Base-by-base conservation (phyloP, 1,140 invertebrate genomes). In the Bombus impatiens region DNA sequence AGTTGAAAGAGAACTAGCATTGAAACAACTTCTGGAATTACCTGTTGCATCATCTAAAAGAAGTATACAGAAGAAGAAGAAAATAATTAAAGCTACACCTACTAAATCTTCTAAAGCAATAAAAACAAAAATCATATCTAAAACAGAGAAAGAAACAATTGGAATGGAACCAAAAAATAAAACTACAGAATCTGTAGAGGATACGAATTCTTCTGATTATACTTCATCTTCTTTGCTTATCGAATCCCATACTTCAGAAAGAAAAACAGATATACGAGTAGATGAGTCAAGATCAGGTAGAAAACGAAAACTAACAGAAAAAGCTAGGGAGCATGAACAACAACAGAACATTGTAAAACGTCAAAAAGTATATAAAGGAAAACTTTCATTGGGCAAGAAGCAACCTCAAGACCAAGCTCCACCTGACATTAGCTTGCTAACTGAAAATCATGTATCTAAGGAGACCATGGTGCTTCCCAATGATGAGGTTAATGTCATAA, bases 11-110 rank as follows among this genome's bases (percentile, higher is more conserved):
- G 94, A 96, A 91, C 84, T 96, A 25, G 96, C 96, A 25, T 88
- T 96, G 53, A 96, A 96, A 80, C 96, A 96, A 81, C 89, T 96
- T 22, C 89, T 95, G 25, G 96, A 96, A 83, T 90, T 96, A 32
- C 95, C 95, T 0, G 87, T 91, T 44, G 83, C 87, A 18, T 84
- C 93, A 1, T 40, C 68, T 6, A 95, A 93, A 79, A 95, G 93
- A 84, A 90, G 57, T 77, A 71, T 79, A 47, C 10, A 67, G 10
- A 88, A 76, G n/a, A 90, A 90, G 78, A 84, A 85, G 82, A 92
- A 91, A 86, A 70, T 71, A 5, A 65, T 86, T 28, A 89, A 89
- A 65, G 40, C 83, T 35, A 68, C 80, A n/a, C 67, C 89, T 6
- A 57, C 2, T 44, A 89, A 75, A 78, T 44, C 25, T 15, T 22